Base-by-base conservation (phyloP, 1,140 invertebrate genomes). In the Ptiloglossa arizonensis region DNA sequence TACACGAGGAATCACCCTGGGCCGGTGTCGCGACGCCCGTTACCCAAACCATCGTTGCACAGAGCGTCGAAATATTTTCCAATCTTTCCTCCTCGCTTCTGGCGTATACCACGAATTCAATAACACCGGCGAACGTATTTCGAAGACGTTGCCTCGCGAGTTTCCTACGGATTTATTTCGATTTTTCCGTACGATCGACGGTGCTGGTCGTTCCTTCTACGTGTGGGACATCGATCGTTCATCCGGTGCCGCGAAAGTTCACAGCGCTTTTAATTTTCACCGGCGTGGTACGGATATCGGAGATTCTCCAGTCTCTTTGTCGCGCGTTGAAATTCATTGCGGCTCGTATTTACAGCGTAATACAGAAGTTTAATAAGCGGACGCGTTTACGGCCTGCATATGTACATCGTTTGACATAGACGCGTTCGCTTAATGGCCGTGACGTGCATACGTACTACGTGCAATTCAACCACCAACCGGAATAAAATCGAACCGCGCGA, bases 261-360 rank as follows among this genome's bases (percentile, higher is more conserved):
- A 19, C 22, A 11, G 29, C 41, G 32, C 38, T 68, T 57, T 38
- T 57, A 35, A 70, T 70, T 69, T 41, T 56, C 50, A 17, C n/a
- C 27, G 59, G 24, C 24, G 35, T 27, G 27, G n/a, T 77, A 38
- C 59, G 54, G 74, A 82, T 80, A 66, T 82, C 72, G 59, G 73
- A 60, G 57, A 67, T 57, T 52, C 70, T 67, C 72, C 29, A 24
- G 63, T 27, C 66, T 4, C 38, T 67, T 70, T 54, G 57, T 52
- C 60, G 22, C 32, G 19, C 60, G 72, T 54, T 77, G 64, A 81
- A 81, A 81, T 82, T 77, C 81, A 80, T 82, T 76, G 76, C 79
- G 27, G 72, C 74, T 71, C 72, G 72, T 50, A 77, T 82, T 76
- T 81, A 69, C 72, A 68, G 29, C 50, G 52, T 75, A 60, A 68